Evolutionary conservation across 2,888 invertebrate genomes (phyloP).

Genomic region (Ectemnius continuus): DNA sequence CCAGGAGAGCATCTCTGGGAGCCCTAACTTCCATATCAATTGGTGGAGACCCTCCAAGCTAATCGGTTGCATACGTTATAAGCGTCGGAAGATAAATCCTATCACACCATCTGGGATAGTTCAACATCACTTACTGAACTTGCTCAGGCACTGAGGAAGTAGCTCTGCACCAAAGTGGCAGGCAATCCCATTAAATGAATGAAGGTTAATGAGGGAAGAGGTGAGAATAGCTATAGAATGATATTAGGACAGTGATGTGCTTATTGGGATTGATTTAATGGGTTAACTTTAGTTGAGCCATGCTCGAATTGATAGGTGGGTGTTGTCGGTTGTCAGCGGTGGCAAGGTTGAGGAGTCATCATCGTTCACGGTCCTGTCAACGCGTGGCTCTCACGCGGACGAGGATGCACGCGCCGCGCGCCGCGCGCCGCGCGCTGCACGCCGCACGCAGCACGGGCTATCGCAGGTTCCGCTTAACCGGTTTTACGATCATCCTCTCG

Average conservation of each 20-base stretch:
- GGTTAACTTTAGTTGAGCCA: not conserved
- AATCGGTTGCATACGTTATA: constrained; percentile 29
- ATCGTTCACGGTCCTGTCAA: constrained; percentile 64
- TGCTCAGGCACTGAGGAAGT: too few relatives aligned
- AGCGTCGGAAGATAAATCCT: too few relatives aligned
- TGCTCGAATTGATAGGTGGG: constrained; percentile 6
- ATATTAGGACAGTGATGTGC: too few relatives aligned
- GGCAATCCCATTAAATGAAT: too few relatives aligned
- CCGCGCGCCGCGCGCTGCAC: constrained; percentile 17
- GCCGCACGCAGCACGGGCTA: constrained; percentile 25
- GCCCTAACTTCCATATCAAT: constrained; percentile 70
- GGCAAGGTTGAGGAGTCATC: constrained; percentile 65
- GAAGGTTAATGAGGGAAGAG: too few relatives aligned
- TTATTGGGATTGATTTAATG: too few relatives aligned
- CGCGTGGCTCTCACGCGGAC: constrained; percentile 32
- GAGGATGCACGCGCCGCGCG: constrained; percentile 13
- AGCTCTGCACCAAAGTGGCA: too few relatives aligned
- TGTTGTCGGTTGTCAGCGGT: constrained; percentile 67
- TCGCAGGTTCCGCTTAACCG: constrained; percentile 46
- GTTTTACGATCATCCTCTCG: constrained; percentile 46
- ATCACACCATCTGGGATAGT: too few relatives aligned
- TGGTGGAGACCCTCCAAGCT: constrained; percentile 58
- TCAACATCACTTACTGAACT: too few relatives aligned
- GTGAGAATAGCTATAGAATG: not conserved
- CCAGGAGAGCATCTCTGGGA: constrained; percentile 58